Evolutionary conservation across 92 coral and sea anemone species (phyloP).

Genomic region (Epizoanthus rinbou): DNA sequence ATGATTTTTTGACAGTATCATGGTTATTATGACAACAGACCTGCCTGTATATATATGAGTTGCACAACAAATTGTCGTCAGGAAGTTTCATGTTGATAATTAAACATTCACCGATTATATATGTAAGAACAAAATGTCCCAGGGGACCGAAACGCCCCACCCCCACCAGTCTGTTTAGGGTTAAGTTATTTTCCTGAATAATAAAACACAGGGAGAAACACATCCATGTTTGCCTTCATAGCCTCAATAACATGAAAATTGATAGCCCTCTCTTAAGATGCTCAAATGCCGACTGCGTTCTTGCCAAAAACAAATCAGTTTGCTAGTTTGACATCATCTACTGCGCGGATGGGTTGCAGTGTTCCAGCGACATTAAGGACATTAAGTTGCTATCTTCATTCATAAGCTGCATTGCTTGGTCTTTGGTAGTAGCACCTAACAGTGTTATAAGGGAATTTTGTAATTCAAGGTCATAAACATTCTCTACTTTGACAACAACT

Average conservation of each 20-base stretch:
- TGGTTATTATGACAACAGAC: too few species aligned
- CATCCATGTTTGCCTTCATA: conserved; percentile 52
- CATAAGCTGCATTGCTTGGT: conserved; percentile 1
- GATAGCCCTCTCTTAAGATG: conserved; percentile 66
- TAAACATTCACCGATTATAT: too few species aligned
- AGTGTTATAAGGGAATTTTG: conserved; percentile 29
- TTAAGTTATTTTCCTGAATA: conserved; percentile 34
- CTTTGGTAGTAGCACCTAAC: not conserved
- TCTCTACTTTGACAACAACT: conserved; percentile 22
- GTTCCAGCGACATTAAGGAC: conserved; percentile 71
- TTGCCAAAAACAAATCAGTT: conserved; percentile 69
- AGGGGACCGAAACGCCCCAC: too few species aligned
- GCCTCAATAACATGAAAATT: conserved; percentile 60
- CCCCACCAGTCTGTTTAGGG: too few species aligned
- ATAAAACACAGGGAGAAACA: conserved; percentile 63
- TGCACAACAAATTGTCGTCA: too few species aligned
- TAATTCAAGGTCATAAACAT: conserved; percentile 40
- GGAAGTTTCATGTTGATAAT: too few species aligned
- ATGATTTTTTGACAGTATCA: too few species aligned
- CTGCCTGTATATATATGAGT: too few species aligned
- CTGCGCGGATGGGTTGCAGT: conserved; percentile 53
- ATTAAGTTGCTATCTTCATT: conserved; percentile 34
- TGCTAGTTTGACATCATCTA: conserved; percentile 52
- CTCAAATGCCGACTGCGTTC: conserved; percentile 62
- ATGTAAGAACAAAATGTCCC: too few species aligned